These are phyloP conservation scores for Ptilorrhoa leucosticta DNA, from an alignment of 2,113 vertebrate species.

Conservation along the genomic window DNA sequence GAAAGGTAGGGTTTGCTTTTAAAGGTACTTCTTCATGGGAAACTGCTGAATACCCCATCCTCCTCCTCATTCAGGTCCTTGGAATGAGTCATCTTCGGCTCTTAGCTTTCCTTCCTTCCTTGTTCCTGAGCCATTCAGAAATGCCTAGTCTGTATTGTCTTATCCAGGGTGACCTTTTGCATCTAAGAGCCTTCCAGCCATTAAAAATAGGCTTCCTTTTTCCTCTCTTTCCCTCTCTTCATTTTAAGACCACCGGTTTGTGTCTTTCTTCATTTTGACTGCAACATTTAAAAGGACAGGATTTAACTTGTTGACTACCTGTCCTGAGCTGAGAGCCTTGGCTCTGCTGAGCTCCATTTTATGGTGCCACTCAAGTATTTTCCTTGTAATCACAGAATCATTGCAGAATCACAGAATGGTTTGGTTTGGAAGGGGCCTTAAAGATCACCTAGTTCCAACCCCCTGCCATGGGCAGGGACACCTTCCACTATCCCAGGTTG, in stretches of 20 bases:
- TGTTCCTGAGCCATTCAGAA: background rate
- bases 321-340: background rate
- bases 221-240: background rate
- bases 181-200: background rate
- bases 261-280: background rate
- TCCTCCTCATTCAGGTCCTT: background rate
- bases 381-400: background rate
- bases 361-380: background rate
- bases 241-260: background rate
- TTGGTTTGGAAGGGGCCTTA: background rate
- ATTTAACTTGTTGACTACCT: background rate
- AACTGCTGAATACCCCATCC: background rate
- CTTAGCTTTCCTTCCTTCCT: background rate
- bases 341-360: background rate
- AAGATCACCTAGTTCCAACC: background rate
- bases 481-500: too few species aligned
- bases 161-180: background rate
- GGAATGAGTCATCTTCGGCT: background rate
- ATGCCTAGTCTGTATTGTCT: background rate
- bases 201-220: background rate
- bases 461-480: background rate
- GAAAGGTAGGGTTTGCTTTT: background rate
- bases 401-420: background rate
- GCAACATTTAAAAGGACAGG: background rate
- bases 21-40: background rate